Evolutionary conservation across 2,888 invertebrate species (phyloP), one percentile per base, ranked within the genome.

Genomic region (Spodoptera picta): DNA sequence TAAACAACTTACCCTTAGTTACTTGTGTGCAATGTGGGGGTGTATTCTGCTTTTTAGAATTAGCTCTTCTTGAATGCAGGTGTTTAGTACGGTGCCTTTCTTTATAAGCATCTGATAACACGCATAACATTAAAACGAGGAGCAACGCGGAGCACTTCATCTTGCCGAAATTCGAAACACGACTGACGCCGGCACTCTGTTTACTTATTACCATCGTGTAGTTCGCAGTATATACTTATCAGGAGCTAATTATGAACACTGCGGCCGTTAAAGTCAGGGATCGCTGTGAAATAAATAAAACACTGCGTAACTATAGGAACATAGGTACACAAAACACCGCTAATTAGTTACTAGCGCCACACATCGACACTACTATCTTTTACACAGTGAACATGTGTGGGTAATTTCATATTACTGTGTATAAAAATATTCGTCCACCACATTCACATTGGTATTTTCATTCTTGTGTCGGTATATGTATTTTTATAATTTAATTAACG

Each of bases 11-110:
- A 90, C 91, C 88, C 87, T 91, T 91, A 1, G 88, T 83, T 3
- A 91, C 73, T 69, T 85, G 86, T 12, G 91, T 91, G 59, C 91
- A 91, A 69, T 91, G 91, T 4, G 91, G 91, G 9, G 91, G 91
- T 11, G 79, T 75, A 48, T 53, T 68, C 1, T 62, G 57, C 47
- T 73, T 82, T 48, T 76, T 82, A 24, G 7, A 9, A 36, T 3
- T 3, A 48, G 12, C 51, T 23, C 73, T 57, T 48, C 67, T 67
- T 5, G n/a, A 45, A 41, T 72, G 51, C 14, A 54, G 44, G 12
- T 46, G 10, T 54, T 12, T 49, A n/a, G 2, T 9, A 36, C 6
- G 36, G 9, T 9, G 23, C n/a, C 1, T 66, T 81, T 43, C 69
- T 36, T 9, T 82, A 51, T 72, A 60, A 12, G 70, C 60, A 48